Conservation (phyloP, 2,888 invertebrate genomes). For the Watsonalla binaria region DNA sequence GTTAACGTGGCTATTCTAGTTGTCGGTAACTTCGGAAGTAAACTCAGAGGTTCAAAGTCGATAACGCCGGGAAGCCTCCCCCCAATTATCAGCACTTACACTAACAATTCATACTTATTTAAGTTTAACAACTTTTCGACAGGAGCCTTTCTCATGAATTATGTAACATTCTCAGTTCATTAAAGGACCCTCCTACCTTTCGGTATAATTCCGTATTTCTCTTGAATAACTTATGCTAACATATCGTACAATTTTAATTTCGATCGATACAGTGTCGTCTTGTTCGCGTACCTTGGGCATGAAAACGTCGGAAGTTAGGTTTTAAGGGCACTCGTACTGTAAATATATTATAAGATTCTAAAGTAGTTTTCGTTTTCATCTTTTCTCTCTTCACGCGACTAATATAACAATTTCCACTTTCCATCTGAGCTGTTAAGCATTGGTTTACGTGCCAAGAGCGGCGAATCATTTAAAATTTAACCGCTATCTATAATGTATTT, state of each 20-base stretch:
- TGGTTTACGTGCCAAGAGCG: too few species aligned
- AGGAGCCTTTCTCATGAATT: constrained; percentile 39
- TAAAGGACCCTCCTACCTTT: constrained; percentile 54
- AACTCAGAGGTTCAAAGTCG: too few species aligned
- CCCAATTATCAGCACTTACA: neutral
- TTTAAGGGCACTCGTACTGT: too few species aligned
- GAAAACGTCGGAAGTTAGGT: neutral
- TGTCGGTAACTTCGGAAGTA: too few species aligned
- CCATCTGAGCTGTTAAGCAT: too few species aligned
- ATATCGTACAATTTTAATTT: constrained; percentile 60
- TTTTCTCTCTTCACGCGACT: too few species aligned
- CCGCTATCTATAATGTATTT: too few species aligned
- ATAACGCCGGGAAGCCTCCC: neutral
- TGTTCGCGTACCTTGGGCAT: neutral
- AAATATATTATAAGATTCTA: too few species aligned
- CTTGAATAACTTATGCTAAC: constrained; percentile 64
- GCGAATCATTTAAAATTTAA: too few species aligned
- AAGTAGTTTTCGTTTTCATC: too few species aligned
- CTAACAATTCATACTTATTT: neutral
- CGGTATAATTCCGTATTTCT: constrained; percentile 64
- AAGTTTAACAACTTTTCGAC: constrained; percentile 17
- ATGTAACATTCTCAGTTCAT: constrained; percentile 33
- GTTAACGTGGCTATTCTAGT: too few species aligned
- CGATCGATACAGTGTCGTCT: constrained; percentile 33
- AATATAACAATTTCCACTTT: too few species aligned